Conservation (phyloP, 1,140 invertebrate species). For the Platorchestia sp. region DNA sequence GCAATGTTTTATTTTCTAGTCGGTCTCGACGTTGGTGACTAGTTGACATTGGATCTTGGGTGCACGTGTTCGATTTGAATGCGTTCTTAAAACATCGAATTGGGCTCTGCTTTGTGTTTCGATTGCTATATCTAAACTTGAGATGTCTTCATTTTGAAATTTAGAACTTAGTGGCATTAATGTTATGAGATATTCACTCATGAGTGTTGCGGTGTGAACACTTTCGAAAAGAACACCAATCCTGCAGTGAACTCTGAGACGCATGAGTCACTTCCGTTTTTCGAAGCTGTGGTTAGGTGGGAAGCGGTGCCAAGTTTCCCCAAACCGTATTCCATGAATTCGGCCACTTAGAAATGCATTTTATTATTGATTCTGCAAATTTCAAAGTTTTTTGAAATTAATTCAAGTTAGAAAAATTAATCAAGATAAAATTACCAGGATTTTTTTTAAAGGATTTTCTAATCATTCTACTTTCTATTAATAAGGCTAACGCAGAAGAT, state of each 20-base stretch:
- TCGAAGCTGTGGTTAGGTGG: background rate
- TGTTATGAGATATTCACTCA: background rate
- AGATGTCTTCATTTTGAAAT: background rate
- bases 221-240: too few relatives aligned
- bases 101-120: background rate
- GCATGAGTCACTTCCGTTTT: background rate
- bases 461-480: too few relatives aligned
- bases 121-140: background rate
- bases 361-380: too few relatives aligned
- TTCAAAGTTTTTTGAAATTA: too few relatives aligned
- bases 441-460: too few relatives aligned
- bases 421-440: too few relatives aligned
- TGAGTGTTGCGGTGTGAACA: too few relatives aligned
- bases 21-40: background rate
- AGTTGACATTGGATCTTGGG: background rate
- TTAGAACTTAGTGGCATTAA: background rate
- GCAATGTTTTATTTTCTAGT: background rate
- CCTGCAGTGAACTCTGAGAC: background rate
- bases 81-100: background rate
- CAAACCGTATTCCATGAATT: background rate
- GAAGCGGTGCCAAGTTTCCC: background rate
- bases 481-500: too few relatives aligned
- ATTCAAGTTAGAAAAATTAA: too few relatives aligned
- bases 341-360: background rate
- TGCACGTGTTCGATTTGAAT: background rate